Percentiles rank a stretch among this genome's conserved stretches.
Conservation (phyloP, 2,888 invertebrate genomes). For the Dugesia japonica region DNA sequence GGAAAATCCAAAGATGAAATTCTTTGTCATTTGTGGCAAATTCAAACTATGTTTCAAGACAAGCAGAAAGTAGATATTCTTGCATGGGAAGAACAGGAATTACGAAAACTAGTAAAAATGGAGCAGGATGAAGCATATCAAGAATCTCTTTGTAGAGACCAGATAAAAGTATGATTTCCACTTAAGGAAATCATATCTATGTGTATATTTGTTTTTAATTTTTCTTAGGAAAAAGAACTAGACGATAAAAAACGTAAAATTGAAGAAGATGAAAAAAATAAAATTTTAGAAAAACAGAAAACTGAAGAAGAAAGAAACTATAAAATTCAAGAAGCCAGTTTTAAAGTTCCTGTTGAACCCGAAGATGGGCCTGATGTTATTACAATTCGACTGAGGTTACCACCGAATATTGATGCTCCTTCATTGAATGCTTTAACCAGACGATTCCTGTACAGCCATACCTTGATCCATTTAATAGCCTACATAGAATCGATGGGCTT, state of each 20-base stretch:
- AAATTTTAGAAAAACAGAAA: not conserved
- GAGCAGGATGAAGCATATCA: constrained; percentile 30
- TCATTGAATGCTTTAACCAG: not conserved
- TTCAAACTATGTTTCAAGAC: not conserved
- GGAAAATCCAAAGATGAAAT: not conserved
- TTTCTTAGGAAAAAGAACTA: constrained; percentile 2
- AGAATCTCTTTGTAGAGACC: constrained; percentile 21
- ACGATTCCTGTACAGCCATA: constrained; percentile 22
- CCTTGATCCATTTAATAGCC: not conserved
- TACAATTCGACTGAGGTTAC: constrained; percentile 5
- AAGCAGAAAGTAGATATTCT: constrained; percentile 2
- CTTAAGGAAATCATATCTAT: too few relatives aligned
- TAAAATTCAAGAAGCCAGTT: not conserved
- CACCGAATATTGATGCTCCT: not conserved
- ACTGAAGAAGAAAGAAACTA: not conserved
- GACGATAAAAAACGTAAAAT: not conserved
- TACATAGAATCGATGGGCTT: constrained; percentile 32
- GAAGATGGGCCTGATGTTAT: not conserved
- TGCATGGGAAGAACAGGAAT: constrained; percentile 26
- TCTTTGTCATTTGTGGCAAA: not conserved
- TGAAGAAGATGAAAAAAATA: constrained; percentile 21
- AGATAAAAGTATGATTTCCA: constrained; percentile 26
- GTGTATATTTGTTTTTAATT: too few relatives aligned
- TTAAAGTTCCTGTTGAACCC: constrained; percentile 8
- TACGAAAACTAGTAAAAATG: not conserved